Conservation (phyloP, 64 coral and sea anemone species). For the Actinia tenebrosa region DNA sequence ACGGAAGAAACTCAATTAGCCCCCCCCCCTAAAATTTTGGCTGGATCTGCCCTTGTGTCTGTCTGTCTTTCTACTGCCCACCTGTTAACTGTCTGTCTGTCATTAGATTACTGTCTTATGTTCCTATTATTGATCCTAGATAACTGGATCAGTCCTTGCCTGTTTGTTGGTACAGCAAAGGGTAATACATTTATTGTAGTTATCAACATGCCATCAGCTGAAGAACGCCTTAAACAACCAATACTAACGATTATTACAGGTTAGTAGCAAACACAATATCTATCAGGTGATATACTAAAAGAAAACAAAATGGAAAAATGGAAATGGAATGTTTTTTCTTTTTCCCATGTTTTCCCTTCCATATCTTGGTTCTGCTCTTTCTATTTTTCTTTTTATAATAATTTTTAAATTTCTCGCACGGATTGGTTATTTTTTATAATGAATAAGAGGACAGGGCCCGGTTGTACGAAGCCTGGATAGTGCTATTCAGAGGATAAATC, state of each 20-base stretch:
- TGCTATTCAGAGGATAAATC: too few species aligned
- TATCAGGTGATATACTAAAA: too few species aligned
- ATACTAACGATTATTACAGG: constrained; percentile 88
- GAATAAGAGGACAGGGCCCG: too few species aligned
- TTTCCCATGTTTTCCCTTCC: background rate
- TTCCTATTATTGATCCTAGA: constrained; percentile 37
- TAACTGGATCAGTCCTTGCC: constrained; percentile 74
- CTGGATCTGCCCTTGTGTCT: too few species aligned
- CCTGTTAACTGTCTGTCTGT: too few species aligned
- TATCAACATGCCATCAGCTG: constrained; percentile 70
- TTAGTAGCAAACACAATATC: background rate
- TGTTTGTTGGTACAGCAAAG: constrained; percentile 85
- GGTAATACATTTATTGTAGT: constrained; percentile 85
- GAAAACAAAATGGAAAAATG: too few species aligned
- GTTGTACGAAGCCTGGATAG: background rate
- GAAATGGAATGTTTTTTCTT: background rate
- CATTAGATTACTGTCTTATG: background rate
- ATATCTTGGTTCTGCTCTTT: background rate
- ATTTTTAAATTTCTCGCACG: too few species aligned
- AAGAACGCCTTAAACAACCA: constrained; percentile 78
- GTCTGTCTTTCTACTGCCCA: too few species aligned
- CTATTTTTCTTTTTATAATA: background rate
- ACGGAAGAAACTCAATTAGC: too few species aligned
- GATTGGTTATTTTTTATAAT: too few species aligned
- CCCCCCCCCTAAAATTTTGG: too few species aligned